phyloP scores from a whole-genome alignment of 1,140 invertebrate species.

The honey bee (Apis mellifera) region Amel_HAv3.1 CM009946.2:5142501-5143000 shows the following conservation, averaged over 20 bases:
- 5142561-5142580: background rate
- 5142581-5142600: background rate
- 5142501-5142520: conserved; percentile 90
- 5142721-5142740: no score
- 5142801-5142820: conserved; percentile 88
- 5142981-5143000: conserved; percentile 75
- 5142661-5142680: no score
- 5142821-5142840: conserved; percentile 85
- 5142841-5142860: conserved; percentile 91
- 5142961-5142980: conserved; percentile 86
- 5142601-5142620: background rate
- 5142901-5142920: conserved; percentile 92
- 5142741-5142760: no score
- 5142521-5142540: conserved; percentile 91
- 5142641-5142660: background rate
- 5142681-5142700: no score
- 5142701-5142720: no score
- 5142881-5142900: conserved; percentile 89
- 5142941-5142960: conserved; percentile 89
- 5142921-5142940: conserved; percentile 87
- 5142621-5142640: background rate
- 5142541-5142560: conserved; percentile 82
- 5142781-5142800: conserved; percentile 87
- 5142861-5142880: conserved; percentile 85
- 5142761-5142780: no score